Base-by-base conservation (phyloP, 2,113 vertebrate species). In the Xerus inauris region DNA sequence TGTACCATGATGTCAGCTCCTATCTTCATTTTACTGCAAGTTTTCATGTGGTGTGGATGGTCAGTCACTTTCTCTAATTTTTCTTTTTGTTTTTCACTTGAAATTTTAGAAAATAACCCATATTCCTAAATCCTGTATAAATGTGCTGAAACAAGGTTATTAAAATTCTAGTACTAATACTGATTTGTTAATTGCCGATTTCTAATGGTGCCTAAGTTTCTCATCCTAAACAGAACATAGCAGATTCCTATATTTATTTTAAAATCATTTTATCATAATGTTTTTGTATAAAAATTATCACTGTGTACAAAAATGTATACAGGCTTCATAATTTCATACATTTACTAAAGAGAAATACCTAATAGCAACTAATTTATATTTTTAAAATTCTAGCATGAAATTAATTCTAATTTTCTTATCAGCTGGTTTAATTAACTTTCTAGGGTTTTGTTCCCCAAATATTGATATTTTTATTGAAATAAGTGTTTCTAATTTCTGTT, bases 31-130 rank as follows among this genome's bases (percentile, higher is more conserved):
- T 99, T 99, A 99, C 99, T 99, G 99, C 99, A 99, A 98, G 98
- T 99, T 99, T 98, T 99, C 99, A 99, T 99, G 98, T 99, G 99
- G 99, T 99, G 98, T 99, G 99, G 98, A 99, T 99, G 99, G 99
- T 99, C 99, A 99, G 99, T 99, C 99, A 98, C 98, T 98, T 99
- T 98, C 98, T 97, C 97, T 99, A 97, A 98, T 98, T 99, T 98
- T 97, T 95, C 81, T 79, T 94, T 83, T 96, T 97, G 91, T 85
- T 94, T 98, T 97, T 88, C 94, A 54, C 88, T 98, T 97, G 89
- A 94, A 91, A 89, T 89, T 96, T 94, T 69, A 94, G 64, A 93
- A 90, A 94, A 94, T 85, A 81, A 91, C 22, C n/a, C 75, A 40
- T 49, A 57, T 77, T 22, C 80, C 65, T 65, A 89, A 96, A 42